Evolutionary conservation across 2,113 vertebrate genomes (phyloP).

Genomic region (Podarcis muralis): DNA sequence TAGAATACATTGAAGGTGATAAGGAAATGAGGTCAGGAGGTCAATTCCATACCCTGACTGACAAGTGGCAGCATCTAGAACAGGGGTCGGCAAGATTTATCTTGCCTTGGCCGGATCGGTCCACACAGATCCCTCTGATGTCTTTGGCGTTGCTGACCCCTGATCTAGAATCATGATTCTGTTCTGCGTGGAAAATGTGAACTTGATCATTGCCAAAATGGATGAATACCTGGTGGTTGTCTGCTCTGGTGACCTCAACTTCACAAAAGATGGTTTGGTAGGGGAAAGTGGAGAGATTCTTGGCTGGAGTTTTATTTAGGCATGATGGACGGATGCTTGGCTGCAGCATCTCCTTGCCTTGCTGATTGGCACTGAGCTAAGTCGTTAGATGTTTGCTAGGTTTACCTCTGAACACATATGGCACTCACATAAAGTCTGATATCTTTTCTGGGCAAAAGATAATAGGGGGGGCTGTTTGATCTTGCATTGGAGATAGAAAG

Average conservation of each 20-base stretch:
- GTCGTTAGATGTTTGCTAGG: slow-evolving; percentile 16
- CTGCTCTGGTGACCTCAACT: not conserved
- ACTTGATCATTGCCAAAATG: not conserved
- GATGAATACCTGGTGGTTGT: not conserved
- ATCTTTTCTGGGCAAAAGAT: slow-evolving; percentile 38
- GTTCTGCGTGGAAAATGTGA: not conserved
- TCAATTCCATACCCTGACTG: not conserved
- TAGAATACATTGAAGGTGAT: not conserved
- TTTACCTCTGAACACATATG: slow-evolving; percentile 33
- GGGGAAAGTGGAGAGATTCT: not conserved
- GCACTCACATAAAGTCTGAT: slow-evolving; percentile 22
- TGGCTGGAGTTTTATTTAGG: not conserved
- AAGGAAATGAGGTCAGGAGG: not conserved
- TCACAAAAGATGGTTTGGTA: not conserved
- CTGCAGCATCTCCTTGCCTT: not conserved
- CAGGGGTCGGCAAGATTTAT: no score
- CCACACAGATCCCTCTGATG: no score
- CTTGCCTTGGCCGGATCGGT: no score
- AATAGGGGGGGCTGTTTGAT: slow-evolving; percentile 39
- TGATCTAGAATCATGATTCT: not conserved
- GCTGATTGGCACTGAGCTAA: not conserved
- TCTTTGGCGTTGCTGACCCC: no score
- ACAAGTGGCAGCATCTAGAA: not conserved
- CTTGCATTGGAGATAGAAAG: slow-evolving; percentile 34
- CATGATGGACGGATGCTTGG: not conserved